phyloP scores from a whole-genome alignment of 1,140 invertebrate species.

The Littorina saxatilis region DNA sequence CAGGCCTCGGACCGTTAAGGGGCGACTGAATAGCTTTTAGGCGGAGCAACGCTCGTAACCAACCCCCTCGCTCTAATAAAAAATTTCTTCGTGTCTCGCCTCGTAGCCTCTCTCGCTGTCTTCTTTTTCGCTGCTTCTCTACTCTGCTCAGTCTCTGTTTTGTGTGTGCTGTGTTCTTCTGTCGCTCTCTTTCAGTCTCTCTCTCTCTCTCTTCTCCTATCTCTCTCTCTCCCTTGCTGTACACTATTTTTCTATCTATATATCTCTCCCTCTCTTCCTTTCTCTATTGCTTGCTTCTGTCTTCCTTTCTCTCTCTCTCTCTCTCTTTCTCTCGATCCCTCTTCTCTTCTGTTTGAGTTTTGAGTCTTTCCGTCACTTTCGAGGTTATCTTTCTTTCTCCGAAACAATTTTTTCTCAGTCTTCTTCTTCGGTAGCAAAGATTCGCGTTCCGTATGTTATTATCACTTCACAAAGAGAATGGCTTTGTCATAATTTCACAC shows the following conservation, averaged over 20 bases:
- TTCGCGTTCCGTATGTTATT: too few relatives aligned
- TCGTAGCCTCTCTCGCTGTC: neutral
- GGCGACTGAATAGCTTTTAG: neutral
- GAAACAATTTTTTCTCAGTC: too few relatives aligned
- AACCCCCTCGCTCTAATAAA: conserved; percentile 23
- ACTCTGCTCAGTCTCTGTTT: neutral
- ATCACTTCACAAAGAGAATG: too few relatives aligned
- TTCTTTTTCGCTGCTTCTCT: neutral
- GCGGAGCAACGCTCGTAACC: conserved; percentile 11
- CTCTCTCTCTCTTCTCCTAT: neutral
- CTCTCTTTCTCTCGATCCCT: neutral
- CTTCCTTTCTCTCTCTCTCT: neutral
- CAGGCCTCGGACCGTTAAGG: neutral
- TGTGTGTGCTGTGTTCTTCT: neutral
- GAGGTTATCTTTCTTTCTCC: too few relatives aligned
- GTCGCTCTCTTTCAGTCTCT: neutral
- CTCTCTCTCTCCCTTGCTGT: neutral
- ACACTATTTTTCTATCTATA: neutral
- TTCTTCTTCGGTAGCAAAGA: too few relatives aligned
- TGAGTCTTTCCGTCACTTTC: neutral
- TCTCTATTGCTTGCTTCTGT: neutral
- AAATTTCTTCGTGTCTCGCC: neutral
- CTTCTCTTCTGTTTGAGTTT: too few relatives aligned
- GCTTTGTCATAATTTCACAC: too few relatives aligned
- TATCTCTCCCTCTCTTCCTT: neutral